Percentiles rank a stretch among this genome's conserved stretches.
These are phyloP conservation scores for Spialia ferax DNA, from an alignment of 2,888 invertebrate species.

Conservation along the genomic window DNA sequence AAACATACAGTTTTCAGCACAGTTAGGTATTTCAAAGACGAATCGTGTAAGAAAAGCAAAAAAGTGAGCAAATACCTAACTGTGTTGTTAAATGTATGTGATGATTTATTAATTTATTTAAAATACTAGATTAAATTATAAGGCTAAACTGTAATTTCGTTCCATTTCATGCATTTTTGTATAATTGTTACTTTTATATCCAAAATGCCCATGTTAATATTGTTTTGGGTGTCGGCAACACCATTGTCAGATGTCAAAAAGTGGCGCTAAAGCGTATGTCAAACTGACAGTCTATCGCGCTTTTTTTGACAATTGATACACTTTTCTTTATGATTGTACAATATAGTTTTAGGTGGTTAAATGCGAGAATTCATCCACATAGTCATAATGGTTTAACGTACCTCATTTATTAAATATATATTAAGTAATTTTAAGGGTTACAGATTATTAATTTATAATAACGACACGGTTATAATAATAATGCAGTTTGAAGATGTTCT, in stretches of 20 bases:
- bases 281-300: slow-evolving; percentile 25
- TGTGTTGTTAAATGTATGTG: slow-evolving; percentile 48
- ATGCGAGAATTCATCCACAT: slow-evolving; percentile 64
- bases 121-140: slow-evolving; percentile 71
- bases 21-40: slow-evolving; percentile 33
- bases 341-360: slow-evolving; percentile 58
- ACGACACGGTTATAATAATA: slow-evolving; percentile 52
- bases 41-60: slow-evolving; percentile 23
- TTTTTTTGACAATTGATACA: slow-evolving; percentile 51
- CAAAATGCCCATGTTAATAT: slow-evolving; percentile 77
- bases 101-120: slow-evolving; percentile 60
- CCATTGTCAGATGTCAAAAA: slow-evolving; percentile 48
- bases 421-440: slow-evolving; percentile 68
- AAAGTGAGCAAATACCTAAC: slow-evolving; percentile 35
- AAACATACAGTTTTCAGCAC: slow-evolving; percentile 63
- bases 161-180: slow-evolving; percentile 83
- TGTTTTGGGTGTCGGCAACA: slow-evolving; percentile 61
- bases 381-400: slow-evolving; percentile 84
- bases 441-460: slow-evolving; percentile 66
- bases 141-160: slow-evolving; percentile 67
- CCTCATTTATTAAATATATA: slow-evolving; percentile 82
- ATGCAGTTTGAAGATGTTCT: slow-evolving; percentile 22
- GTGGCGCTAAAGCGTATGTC: slow-evolving; percentile 39
- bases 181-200: slow-evolving; percentile 79
- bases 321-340: slow-evolving; percentile 52